These are phyloP conservation scores for Hypolimnas misippus DNA, from an alignment of 2,888 invertebrate genomes.

Conservation along the genomic window DNA sequence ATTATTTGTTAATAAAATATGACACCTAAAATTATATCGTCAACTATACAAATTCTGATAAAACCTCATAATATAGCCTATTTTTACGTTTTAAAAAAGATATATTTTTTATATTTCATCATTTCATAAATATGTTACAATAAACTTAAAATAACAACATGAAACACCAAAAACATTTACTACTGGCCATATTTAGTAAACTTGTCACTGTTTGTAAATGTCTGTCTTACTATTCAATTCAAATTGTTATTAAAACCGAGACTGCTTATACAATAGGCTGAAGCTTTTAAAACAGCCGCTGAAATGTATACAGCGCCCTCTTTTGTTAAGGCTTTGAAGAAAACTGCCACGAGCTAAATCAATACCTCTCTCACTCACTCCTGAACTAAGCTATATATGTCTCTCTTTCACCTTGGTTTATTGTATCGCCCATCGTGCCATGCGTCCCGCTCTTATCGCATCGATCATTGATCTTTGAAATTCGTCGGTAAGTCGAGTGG, in stretches of 20 bases:
- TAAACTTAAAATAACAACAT: background rate
- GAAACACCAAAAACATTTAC: background rate
- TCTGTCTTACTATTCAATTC: constrained; percentile 26
- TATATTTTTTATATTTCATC: too few species aligned
- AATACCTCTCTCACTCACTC: constrained; percentile 54
- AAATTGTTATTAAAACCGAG: constrained; percentile 44
- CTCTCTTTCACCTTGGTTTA: constrained; percentile 51
- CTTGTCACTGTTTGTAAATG: constrained; percentile 34
- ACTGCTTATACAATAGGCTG: constrained; percentile 28
- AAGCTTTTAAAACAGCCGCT: constrained; percentile 40
- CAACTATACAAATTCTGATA: too few species aligned
- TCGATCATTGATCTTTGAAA: constrained; percentile 84
- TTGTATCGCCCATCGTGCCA: constrained; percentile 57
- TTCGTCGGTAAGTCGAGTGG: constrained; percentile 80
- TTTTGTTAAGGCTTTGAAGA: constrained; percentile 47
- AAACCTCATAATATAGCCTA: too few species aligned
- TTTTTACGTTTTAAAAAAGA: too few species aligned
- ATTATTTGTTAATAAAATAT: too few species aligned
- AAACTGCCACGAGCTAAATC: constrained; percentile 74
- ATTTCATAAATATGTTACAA: background rate
- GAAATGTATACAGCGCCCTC: constrained; percentile 64
- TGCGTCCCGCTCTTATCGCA: constrained; percentile 75
- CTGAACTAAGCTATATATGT: constrained; percentile 39
- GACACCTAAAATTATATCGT: too few species aligned
- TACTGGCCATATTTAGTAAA: constrained; percentile 36